Conservation (phyloP, 2,797 vertebrate species). For the Ctenopoma multispine region DNA sequence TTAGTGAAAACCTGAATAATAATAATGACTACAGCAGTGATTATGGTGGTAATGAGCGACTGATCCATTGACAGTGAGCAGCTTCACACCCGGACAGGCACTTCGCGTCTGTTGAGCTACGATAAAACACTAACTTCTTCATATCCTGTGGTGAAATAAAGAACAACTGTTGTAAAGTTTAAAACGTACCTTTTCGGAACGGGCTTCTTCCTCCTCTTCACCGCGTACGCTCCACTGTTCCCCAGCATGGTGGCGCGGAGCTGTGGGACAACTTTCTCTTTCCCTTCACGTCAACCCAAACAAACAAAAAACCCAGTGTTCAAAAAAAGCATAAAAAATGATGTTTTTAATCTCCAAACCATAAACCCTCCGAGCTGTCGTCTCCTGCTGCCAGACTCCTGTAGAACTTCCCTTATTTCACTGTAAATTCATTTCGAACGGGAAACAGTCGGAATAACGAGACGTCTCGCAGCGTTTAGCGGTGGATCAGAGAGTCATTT, state of each 20-base stretch:
- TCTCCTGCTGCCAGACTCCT: not conserved
- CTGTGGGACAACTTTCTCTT: not conserved
- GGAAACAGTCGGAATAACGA: not conserved
- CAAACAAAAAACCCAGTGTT: not conserved
- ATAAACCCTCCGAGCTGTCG: not conserved
- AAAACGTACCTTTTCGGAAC: slow-evolving; percentile 53
- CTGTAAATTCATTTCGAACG: accelerated
- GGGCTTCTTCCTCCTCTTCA: slow-evolving; percentile 69
- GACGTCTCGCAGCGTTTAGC: not conserved
- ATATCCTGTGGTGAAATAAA: not conserved
- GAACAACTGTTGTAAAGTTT: not conserved
- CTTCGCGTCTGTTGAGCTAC: not conserved
- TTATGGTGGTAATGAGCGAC: not conserved
- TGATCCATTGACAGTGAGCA: not conserved
- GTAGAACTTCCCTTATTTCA: not conserved
- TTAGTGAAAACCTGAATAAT: not conserved
- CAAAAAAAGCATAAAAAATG: not conserved
- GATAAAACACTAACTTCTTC: not conserved
- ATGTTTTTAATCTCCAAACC: not conserved
- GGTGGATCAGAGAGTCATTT: not conserved
- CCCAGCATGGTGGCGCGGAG: slow-evolving; percentile 51
- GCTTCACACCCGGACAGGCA: not conserved
- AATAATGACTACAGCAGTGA: not conserved
- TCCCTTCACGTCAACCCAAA: not conserved
- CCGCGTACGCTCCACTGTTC: slow-evolving; percentile 45